Base-by-base conservation (phyloP, 2,888 invertebrate species). In the Mythimna albipuncta region DNA sequence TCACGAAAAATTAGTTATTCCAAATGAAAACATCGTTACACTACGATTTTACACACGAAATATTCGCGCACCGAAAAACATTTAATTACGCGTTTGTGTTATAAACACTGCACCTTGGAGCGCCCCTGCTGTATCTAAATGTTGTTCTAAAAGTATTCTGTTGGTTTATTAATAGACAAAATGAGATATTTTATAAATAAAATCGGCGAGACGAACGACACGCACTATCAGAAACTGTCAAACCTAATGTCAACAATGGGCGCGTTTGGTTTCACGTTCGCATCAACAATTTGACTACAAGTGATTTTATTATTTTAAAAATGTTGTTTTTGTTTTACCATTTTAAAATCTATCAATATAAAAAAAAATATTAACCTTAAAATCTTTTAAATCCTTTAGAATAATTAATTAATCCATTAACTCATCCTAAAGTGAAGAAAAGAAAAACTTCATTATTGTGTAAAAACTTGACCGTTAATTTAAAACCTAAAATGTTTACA, bases 181-280 rank as follows among this genome's bases (percentile, higher is more conserved):
- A 90, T 90, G 90, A 89, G 89, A 90, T 90, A 91, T 92, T 93
- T 94, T 94, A 94, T 90, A 94, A 94, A 95, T 94, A 95, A 93
- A 93, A 89, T 86, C 84, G 77, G 82, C 77, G 68, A 84, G 66
- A 79, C 78, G 77, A 81, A 58, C 84, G 79, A 87, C 85, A 85
- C 82, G 77, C 74, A 76, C 81, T 68, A 81, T 80, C 73, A 81
- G 79, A 73, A 77, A 59, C 82, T 87, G 86, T 84, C 87, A 85
- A 77, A 80, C 65, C 44, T 70, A 66, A 76, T 81, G 79, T 79
- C 80, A 81, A 81, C 80, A 83, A 70, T 21, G 4, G 6, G 57
- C 26, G 52, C 79, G 83, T 79, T 80, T 55, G 5, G 50, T 82
- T 67, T 67, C 32, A 54, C 38, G 72, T 50, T 47, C 7, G 59